phyloP scores from a whole-genome alignment of 2,113 vertebrate species.

The Ellobius talpinus region DNA sequence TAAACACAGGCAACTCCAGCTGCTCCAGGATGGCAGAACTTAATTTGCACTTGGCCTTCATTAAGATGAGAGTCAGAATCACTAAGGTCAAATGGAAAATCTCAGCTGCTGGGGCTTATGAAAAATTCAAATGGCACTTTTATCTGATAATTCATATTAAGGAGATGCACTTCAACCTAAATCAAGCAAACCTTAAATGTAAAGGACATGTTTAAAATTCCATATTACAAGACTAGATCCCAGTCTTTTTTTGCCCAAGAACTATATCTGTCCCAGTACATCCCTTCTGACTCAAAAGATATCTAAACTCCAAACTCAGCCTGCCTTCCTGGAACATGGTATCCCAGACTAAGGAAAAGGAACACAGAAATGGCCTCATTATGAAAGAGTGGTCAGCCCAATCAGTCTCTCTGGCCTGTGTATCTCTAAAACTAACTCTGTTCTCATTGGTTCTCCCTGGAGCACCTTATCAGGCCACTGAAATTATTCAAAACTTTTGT shows the following conservation, averaged over 20 bases:
- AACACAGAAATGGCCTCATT: not conserved
- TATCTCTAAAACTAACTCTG: not conserved
- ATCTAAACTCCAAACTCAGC: conserved; percentile 14
- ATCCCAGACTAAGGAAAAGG: conserved; percentile 30
- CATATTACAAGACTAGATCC: conserved; percentile 18
- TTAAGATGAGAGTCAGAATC: conserved; percentile 84
- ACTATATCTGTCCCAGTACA: not conserved
- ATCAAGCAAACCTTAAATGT: conserved; percentile 71
- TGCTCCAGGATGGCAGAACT: conserved; percentile 85
- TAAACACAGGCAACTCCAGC: conserved; percentile 82
- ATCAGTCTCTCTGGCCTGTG: not conserved
- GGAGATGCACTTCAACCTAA: conserved; percentile 71
- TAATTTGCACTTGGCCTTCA: conserved; percentile 87
- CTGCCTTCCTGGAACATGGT: not conserved
- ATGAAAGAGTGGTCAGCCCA: not conserved
- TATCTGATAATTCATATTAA: conserved; percentile 85
- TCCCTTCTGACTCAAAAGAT: conserved; percentile 31
- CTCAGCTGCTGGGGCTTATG: conserved; percentile 79
- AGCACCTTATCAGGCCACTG: not conserved
- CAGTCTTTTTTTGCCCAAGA: conserved; percentile 10
- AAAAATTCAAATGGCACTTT: conserved; percentile 84
- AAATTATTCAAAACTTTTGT: conserved; percentile 41
- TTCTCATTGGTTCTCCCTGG: not conserved
- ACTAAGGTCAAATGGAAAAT: conserved; percentile 84
- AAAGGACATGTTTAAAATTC: conserved; percentile 75